Evolutionary conservation across 2,888 invertebrate species (phyloP).

Genomic region (Erpobdella octoculata): DNA sequence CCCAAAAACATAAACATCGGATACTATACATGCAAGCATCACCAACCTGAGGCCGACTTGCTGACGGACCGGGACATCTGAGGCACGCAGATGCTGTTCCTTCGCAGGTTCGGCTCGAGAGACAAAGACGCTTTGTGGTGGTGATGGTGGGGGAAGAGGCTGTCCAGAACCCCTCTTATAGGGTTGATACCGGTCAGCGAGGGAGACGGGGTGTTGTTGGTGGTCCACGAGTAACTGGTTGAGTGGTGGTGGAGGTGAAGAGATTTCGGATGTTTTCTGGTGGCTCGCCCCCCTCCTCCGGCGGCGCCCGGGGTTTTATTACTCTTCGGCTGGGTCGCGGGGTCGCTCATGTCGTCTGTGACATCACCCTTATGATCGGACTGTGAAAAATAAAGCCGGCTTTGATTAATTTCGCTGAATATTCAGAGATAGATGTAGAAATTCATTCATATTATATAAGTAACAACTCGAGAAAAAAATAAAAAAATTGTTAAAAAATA

Average conservation of each 20-base stretch:
- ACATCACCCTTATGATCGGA: background rate
- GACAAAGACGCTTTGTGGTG: background rate
- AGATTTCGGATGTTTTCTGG: constrained; percentile 7
- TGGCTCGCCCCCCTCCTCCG: background rate
- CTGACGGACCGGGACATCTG: background rate
- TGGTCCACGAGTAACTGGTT: background rate
- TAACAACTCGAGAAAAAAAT: background rate
- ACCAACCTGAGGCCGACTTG: constrained; percentile 12
- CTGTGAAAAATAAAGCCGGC: too few relatives aligned
- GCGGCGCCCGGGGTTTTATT: too few relatives aligned
- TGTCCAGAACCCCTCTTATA: background rate
- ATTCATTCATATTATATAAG: too few relatives aligned
- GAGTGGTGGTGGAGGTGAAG: constrained; percentile 19
- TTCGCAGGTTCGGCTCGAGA: background rate
- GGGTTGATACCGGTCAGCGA: constrained; percentile 5
- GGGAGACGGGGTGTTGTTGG: constrained; percentile 13
- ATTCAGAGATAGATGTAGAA: too few relatives aligned
- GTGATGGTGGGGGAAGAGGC: background rate
- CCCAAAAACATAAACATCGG: background rate
- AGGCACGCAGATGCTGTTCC: constrained; percentile 16
- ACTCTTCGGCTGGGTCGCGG: background rate
- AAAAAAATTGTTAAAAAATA: background rate
- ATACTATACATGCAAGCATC: background rate
- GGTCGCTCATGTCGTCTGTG: background rate
- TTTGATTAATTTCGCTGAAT: too few relatives aligned